These are phyloP conservation scores for Ornithoptera alexandrae DNA, from an alignment of 2,888 invertebrate species.

Conservation along the genomic window DNA sequence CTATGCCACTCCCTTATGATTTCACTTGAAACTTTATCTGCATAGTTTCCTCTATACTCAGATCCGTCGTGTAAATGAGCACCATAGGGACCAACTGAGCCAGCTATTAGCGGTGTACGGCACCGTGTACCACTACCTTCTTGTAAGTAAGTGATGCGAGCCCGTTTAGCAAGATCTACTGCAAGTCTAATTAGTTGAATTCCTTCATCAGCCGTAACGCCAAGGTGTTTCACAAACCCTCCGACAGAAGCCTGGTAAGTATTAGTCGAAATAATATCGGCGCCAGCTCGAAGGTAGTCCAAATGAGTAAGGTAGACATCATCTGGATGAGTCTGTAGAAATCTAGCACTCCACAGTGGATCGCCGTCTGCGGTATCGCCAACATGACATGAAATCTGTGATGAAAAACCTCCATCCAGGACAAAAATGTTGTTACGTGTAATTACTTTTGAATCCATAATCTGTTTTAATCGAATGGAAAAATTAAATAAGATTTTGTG, in stretches of 20 bases:
- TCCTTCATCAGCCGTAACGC: conserved; percentile 83
- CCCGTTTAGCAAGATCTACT: conserved; percentile 85
- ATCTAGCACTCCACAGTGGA: conserved; percentile 92
- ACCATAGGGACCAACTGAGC: conserved; percentile 95
- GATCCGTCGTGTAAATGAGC: conserved; percentile 93
- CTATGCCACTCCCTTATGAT: conserved; percentile 90
- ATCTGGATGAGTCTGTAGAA: conserved; percentile 87
- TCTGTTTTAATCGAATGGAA: no score
- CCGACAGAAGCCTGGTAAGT: conserved; percentile 92
- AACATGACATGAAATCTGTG: conserved; percentile 87
- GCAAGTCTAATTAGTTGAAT: conserved; percentile 85
- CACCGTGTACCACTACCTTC: conserved; percentile 55
- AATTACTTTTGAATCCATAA: conserved; percentile 2
- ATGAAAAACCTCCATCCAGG: conserved; percentile 88
- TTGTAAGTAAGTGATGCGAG: conserved; percentile 80
- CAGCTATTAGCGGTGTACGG: conserved; percentile 81
- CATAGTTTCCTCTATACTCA: conserved; percentile 92
- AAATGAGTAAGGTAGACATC: conserved; percentile 88
- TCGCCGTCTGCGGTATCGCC: conserved; percentile 87
- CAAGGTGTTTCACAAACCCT: conserved; percentile 87
- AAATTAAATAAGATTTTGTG: no score
- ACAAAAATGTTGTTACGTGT: conserved; percentile 52
- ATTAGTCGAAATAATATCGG: conserved; percentile 91
- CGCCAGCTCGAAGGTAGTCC: conserved; percentile 91
- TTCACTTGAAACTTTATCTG: conserved; percentile 79